These are phyloP conservation scores for Rhagonycha fulva DNA, from an alignment of 2,888 invertebrate genomes.

Conservation along the genomic window DNA sequence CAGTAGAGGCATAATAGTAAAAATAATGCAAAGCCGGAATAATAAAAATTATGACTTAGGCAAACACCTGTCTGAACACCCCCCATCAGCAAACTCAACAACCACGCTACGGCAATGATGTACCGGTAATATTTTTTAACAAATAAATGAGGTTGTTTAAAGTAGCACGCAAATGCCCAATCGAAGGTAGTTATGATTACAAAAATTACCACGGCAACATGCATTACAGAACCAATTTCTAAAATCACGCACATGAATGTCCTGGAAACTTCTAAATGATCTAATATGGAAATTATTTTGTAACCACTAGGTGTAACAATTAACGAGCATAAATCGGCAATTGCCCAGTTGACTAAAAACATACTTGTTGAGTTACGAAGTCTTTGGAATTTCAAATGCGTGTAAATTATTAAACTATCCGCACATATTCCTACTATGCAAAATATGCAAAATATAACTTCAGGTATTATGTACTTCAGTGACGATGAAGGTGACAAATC, in stretches of 20 bases:
- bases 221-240: background rate
- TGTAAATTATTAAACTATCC: slow-evolving; percentile 2
- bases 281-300: background rate
- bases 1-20: background rate
- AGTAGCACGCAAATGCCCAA: background rate
- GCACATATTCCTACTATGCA: background rate
- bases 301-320: background rate
- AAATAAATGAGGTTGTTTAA: background rate
- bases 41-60: background rate
- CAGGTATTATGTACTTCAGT: background rate
- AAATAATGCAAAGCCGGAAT: background rate
- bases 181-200: background rate
- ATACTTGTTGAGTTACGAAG: background rate
- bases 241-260: background rate
- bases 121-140: background rate
- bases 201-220: background rate
- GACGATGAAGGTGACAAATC: background rate
- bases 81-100: background rate
- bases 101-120: background rate
- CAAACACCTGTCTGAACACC: background rate
- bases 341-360: slow-evolving; percentile 9
- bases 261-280: background rate
- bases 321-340: slow-evolving; percentile 3
- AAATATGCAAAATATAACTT: background rate
- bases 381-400: slow-evolving; percentile 5